Conservation (phyloP, 1,140 invertebrate species). For the Acromyrmex echinatior region DNA sequence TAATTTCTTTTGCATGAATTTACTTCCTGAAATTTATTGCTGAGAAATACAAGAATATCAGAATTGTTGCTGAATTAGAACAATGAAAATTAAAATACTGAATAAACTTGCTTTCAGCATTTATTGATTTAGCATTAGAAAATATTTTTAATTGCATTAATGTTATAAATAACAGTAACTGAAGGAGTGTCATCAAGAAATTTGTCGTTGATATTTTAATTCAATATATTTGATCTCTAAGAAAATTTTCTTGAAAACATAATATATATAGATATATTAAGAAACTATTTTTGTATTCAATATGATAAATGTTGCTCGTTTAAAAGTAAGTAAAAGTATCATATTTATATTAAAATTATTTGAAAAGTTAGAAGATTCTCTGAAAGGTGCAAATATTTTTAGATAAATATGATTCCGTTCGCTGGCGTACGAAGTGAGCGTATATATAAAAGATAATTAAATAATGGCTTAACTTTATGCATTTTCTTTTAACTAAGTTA, state of each 20-base stretch:
- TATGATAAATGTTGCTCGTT: not conserved
- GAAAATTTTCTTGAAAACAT: not conserved
- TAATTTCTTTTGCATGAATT: not conserved
- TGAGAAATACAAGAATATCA: not conserved
- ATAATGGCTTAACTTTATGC: not conserved
- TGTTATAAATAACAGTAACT: not conserved
- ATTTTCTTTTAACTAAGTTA: not conserved
- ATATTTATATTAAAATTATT: not conserved
- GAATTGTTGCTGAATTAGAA: not conserved
- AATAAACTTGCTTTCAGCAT: not conserved
- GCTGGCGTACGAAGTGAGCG: not conserved
- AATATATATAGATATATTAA: not conserved
- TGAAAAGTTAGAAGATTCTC: not conserved
- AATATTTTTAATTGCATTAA: not conserved
- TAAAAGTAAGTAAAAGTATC: not conserved
- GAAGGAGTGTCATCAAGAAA: not conserved
- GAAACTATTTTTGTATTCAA: not conserved
- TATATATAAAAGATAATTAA: slow-evolving; percentile 23
- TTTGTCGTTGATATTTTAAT: not conserved
- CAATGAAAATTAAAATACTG: not conserved
- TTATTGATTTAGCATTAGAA: not conserved
- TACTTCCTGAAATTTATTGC: not conserved
- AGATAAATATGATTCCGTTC: not conserved
- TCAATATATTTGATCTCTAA: not conserved
- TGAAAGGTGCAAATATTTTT: not conserved